These are phyloP conservation scores for Epistrophe eligans DNA, from an alignment of 2,888 invertebrate species.

Conservation along the genomic window DNA sequence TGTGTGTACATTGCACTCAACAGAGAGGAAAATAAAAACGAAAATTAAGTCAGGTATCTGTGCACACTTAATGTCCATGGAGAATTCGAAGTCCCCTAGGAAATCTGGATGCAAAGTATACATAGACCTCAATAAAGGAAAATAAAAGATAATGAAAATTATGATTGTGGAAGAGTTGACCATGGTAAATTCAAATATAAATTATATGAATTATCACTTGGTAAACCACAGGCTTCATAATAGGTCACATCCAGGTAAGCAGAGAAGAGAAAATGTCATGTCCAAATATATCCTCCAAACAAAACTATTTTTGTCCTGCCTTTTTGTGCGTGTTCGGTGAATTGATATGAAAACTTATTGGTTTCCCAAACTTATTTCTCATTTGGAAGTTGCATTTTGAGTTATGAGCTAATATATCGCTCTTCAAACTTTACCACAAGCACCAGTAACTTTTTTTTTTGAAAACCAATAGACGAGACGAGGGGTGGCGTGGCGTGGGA, in stretches of 20 bases:
- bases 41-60: slow-evolving; percentile 60
- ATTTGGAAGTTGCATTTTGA: slow-evolving; percentile 42
- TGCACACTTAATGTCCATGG: slow-evolving; percentile 41
- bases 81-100: slow-evolving; percentile 48
- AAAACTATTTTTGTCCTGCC: no score
- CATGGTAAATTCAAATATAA: slow-evolving; percentile 35
- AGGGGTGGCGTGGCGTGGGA: slow-evolving; percentile 33
- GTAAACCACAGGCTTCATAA: slow-evolving; percentile 27
- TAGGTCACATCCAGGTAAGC: slow-evolving; percentile 2
- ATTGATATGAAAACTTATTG: slow-evolving; percentile 67
- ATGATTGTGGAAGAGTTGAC: slow-evolving; percentile 13
- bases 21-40: slow-evolving; percentile 12
- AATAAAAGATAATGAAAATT: slow-evolving; percentile 1
- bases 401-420: slow-evolving; percentile 26
- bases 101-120: slow-evolving; percentile 33
- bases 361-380: slow-evolving; percentile 51
- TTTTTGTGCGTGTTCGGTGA: slow-evolving; percentile 7
- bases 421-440: slow-evolving; percentile 38
- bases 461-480: slow-evolving; percentile 11
- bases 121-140: neutral
- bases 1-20: slow-evolving; percentile 21
- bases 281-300: slow-evolving; percentile 26
- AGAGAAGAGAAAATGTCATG: slow-evolving; percentile 6
- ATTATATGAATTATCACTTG: slow-evolving; percentile 71
- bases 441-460: slow-evolving; percentile 32